Evolutionary conservation across 2,797 vertebrate species (phyloP), one percentile per base, ranked within the genome.

Genomic region (Danio kyathit): DNA sequence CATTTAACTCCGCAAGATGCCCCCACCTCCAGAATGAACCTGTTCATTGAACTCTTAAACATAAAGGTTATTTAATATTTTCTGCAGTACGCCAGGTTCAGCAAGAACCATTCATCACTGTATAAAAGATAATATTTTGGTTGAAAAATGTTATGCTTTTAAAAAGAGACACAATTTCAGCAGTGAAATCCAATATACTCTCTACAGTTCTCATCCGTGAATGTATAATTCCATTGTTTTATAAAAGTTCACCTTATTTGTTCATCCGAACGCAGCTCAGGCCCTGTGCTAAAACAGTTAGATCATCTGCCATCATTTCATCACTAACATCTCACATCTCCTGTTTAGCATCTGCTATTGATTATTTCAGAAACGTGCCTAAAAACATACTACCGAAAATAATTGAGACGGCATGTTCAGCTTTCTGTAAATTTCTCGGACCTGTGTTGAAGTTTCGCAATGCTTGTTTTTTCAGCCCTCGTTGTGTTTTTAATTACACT

Each of bases 1-100:
- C 93, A 94, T 93, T 93, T 92, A 90, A 57, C 89, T 90, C 88
- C 84, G 75, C 82, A 86, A 92, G 92, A 93, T 91, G 86, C 10
- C 75, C 43, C 73, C 49, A 17, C 19, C 44, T 51, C 40, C 73
- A 51, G 41, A 19, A 9, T 6, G 40, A 44, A 43, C 17, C 16
- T 44, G 64, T 11, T 74, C 61, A 67, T 65, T 84, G 57, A 59
- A 67, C 64, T 29, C 51, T 67, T 17, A 44, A 77, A 77, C 46
- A 44, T 12, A 57, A 77, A 67, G 13, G 9, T 44, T 76, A 10
- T 49, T 46, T 19, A 41, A 63, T 63, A 44, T 1, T 54, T 43
- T 65, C 43, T 46, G 11, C 17, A 67, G 40, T 13, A 38, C 60
- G 38, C 40, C 21, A 19, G 74, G 8, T 56, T 65, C 48, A 21